Evolutionary conservation across 2,888 invertebrate genomes (phyloP), one percentile per base, ranked within the genome.

Genomic region (Tenthredo amoena): DNA sequence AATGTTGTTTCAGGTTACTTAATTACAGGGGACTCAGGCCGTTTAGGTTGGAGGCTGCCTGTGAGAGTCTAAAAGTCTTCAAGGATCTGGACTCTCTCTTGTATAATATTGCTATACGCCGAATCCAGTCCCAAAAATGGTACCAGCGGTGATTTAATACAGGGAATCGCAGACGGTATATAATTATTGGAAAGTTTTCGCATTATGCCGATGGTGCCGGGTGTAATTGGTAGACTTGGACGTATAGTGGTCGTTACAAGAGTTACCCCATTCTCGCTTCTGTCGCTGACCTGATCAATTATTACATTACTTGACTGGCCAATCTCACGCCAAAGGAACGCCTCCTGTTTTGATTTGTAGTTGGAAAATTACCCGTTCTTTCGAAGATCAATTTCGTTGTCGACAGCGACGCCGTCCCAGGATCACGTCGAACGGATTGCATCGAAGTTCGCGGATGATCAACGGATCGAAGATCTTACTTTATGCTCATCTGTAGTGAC

Each of bases 171-270:
- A 50, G 55, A 71, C 47, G 68, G 83, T 68, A 50, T 83, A 83
- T 83, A 83, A 83, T 83, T 83, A 83, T 83, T 83, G 83, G 83
- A 83, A 83, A 83, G 83, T 83, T 83, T 71, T 62, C 83, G 47
- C 47, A 71, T 83, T 47, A 47, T 68, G 58, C 47, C 68, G 83
- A 83, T 81, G 81, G 37, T 37, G 83, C 21, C 47, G 65, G 43
- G 68, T 83, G 68, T 83, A 83, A 68, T 68, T 83, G 83, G 68
- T 83, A 50, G 47, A 83, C 65, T 65, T 21, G 31, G 47, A 71
- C 31, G 83, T 62, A n/a, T 79, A 34, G 15, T 40, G 81, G 83
- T 26, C 68, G 83, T 9, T 62, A 21, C 31, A 34, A 50, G 58
- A 58, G 62, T 58, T 62, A 83, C 83, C 40, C 65, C 68, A 40